Base-by-base conservation (phyloP, 2,113 vertebrate species). In the Ivindomyrus marchei region DNA sequence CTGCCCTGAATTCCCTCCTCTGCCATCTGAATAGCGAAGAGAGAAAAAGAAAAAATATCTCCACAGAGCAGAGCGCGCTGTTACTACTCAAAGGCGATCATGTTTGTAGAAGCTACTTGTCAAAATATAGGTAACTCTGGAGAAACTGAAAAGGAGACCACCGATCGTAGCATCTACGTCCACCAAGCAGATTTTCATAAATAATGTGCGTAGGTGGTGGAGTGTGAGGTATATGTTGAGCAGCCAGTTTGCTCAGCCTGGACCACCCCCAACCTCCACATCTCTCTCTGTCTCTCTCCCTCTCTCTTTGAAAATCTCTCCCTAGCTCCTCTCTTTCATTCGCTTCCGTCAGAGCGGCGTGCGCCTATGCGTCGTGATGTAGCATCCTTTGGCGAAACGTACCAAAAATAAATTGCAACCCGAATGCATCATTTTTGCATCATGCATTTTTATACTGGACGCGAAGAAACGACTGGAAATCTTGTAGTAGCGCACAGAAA, bases 201-300 rank as follows among this genome's bases (percentile, higher is more conserved):
- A 91, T 94, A 93, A 95, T 94, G 93, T 92, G 94, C 92, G 93
- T 93, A 90, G 93, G 93, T 92, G 92, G 84, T 91, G 87, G 91
- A 80, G 95, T 92, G 95, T 92, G 94, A 94, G 93, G 92, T 92
- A 92, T 93, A 94, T 93, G 94, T 91, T 93, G 94, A 94, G 39
- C 92, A 90, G 89, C 31, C 92, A 94, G 93, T 94, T 94, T 50
- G 58, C 89, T 45, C 46, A 84, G 58, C 95, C 94, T 95, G 94
- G 94, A 95, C 95, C 94, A 95, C 91, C 94, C 90, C 94, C 90
- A 92, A 89, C 89, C 86, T 39, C 56, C 83, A 74, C 74, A 39
- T 47, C 42, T 53, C 90, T 53, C 91, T 49, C 88, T 50, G 87
- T 74, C 91, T 92, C 92, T 92, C 93, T 92, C 92, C 83, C 92